A percentile compares a stretch with the other conserved stretches of the same genome.
phyloP scores from a whole-genome alignment of 2,888 invertebrate genomes.

The Apodemia zela region DNA sequence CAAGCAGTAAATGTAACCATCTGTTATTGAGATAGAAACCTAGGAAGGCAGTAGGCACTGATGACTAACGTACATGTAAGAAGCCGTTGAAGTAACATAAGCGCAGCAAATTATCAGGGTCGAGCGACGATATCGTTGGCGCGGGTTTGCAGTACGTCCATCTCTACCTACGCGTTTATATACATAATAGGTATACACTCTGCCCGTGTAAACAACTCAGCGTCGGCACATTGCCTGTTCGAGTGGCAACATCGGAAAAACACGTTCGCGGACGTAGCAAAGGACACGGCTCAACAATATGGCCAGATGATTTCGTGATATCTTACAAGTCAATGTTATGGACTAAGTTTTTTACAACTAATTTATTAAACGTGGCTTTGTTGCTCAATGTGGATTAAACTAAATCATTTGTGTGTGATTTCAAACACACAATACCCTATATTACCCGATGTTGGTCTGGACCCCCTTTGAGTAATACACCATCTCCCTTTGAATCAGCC shows the following conservation, averaged over 20 bases:
- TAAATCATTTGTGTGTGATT: no score
- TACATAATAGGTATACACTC: slow-evolving; percentile 31
- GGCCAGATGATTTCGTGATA: background rate
- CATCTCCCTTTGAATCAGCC: no score
- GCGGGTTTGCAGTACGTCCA: slow-evolving; percentile 51
- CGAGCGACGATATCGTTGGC: slow-evolving; percentile 59
- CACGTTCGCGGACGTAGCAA: slow-evolving; percentile 56
- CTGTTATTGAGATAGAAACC: slow-evolving; percentile 43
- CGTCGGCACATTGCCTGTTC: slow-evolving; percentile 33
- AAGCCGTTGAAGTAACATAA: slow-evolving; percentile 79
- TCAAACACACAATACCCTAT: no score
- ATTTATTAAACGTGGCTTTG: no score
- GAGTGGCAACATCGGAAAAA: slow-evolving; percentile 50
- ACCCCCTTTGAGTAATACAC: no score
- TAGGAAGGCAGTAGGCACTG: slow-evolving; percentile 65
- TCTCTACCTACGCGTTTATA: slow-evolving; percentile 60
- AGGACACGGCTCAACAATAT: slow-evolving; percentile 26
- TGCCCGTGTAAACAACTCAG: slow-evolving; percentile 50
- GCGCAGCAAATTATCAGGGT: slow-evolving; percentile 78
- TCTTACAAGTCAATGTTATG: slow-evolving; percentile 3
- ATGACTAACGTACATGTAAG: slow-evolving; percentile 45
- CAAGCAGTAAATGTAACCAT: no score
- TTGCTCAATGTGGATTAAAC: no score
- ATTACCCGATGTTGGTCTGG: no score
- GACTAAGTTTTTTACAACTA: background rate